These are phyloP conservation scores for Echiichthys vipera DNA, from an alignment of 2,797 vertebrate species.

Conservation along the genomic window DNA sequence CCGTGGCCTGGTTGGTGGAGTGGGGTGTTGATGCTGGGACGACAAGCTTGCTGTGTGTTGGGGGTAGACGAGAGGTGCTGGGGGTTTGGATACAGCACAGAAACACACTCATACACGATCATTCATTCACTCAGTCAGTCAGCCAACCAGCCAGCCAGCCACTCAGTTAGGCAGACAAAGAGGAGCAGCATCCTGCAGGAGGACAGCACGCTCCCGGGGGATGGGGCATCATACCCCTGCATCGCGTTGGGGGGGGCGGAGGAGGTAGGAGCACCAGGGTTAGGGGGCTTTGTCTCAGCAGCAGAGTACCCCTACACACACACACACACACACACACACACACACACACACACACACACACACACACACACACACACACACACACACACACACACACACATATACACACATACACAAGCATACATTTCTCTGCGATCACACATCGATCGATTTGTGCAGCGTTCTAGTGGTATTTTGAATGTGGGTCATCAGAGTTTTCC, in stretches of 20 bases:
- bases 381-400: slow-evolving; percentile 16
- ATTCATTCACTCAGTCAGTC: slow-evolving; percentile 62
- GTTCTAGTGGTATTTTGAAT: slow-evolving; percentile 45
- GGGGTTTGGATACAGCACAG: slow-evolving; percentile 69
- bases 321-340: slow-evolving; percentile 10
- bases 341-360: slow-evolving; percentile 29
- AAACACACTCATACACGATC: slow-evolving; percentile 62
- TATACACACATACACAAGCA: too few species aligned
- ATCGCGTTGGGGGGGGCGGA: slow-evolving; percentile 83
- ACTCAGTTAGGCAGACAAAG: slow-evolving; percentile 79
- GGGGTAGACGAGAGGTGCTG: slow-evolving; percentile 73
- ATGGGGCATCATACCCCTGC: slow-evolving; percentile 88
- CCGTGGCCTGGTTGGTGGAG: slow-evolving; percentile 80
- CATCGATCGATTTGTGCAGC: slow-evolving; percentile 50
- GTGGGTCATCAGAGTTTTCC: slow-evolving; percentile 53
- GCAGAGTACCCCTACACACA: slow-evolving; percentile 35
- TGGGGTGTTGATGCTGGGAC: slow-evolving; percentile 79
- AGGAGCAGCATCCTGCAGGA: slow-evolving; percentile 78
- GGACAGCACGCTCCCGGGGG: slow-evolving; percentile 80
- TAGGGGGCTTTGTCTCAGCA: slow-evolving; percentile 81
- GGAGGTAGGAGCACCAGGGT: slow-evolving; percentile 83
- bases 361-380: too few species aligned
- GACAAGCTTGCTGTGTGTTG: slow-evolving; percentile 71
- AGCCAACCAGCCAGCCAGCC: slow-evolving; percentile 52
- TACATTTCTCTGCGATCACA: slow-evolving; percentile 38